Percentiles rank a stretch among this genome's conserved stretches.
Evolutionary conservation across 2,797 vertebrate species (phyloP).

Genomic region (Gallinago nigripennis): DNA sequence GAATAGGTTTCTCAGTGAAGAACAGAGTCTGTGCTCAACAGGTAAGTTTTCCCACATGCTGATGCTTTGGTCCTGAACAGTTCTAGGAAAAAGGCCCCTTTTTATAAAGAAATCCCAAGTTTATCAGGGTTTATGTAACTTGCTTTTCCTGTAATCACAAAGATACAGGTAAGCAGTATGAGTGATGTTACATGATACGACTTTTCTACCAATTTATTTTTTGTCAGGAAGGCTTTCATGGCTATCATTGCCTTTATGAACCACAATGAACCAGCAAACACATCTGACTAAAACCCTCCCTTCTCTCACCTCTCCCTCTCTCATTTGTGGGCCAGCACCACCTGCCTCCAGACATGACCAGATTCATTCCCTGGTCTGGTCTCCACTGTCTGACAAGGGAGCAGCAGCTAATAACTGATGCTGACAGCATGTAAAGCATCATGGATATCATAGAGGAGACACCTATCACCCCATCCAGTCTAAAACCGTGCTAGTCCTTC

Average conservation of each 20-base stretch:
- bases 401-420: background rate
- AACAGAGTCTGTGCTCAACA: background rate
- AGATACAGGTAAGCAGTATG: background rate
- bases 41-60: background rate
- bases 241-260: background rate
- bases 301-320: background rate
- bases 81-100: background rate
- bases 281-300: background rate
- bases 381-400: background rate
- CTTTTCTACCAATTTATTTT: background rate
- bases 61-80: background rate
- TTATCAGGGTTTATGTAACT: background rate
- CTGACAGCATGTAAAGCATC: background rate
- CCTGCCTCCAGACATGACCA: background rate
- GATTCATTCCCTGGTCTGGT: background rate
- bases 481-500: background rate
- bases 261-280: background rate
- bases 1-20: background rate
- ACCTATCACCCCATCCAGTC: background rate
- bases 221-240: background rate
- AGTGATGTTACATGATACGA: background rate
- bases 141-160: background rate
- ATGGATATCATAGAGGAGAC: background rate
- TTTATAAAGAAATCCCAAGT: background rate
- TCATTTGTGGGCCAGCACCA: background rate